Evolutionary conservation across 1,140 invertebrate species (phyloP).

Genomic region (Aphelinus atriplicis): DNA sequence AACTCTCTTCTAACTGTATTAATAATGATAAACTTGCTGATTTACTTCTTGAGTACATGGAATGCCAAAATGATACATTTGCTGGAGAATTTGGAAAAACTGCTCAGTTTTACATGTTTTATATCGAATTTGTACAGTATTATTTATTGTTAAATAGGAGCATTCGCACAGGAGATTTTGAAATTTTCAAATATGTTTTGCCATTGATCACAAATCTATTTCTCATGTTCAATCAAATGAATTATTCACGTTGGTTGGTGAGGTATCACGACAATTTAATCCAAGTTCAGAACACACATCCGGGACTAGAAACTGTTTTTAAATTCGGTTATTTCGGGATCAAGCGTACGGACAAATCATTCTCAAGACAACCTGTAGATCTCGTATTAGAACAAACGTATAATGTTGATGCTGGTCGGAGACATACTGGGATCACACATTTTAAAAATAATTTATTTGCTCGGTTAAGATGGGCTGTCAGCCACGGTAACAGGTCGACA

Average conservation of each 20-base stretch:
- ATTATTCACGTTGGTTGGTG: constrained; percentile 50
- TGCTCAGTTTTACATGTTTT: constrained; percentile 50
- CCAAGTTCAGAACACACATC: constrained; percentile 46
- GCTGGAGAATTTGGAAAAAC: constrained; percentile 54
- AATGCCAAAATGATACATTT: constrained; percentile 42
- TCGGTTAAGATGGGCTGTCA: not conserved
- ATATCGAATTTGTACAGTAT: constrained; percentile 48
- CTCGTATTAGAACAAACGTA: constrained; percentile 15
- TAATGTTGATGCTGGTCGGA: constrained; percentile 19
- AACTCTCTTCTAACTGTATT: too few species aligned
- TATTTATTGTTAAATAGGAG: constrained; percentile 45
- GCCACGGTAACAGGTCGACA: not conserved
- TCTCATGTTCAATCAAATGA: constrained; percentile 49
- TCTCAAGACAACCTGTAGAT: constrained; percentile 1
- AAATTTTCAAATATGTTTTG: constrained; percentile 43
- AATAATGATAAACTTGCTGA: too few species aligned
- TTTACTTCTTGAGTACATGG: not conserved
- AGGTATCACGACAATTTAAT: constrained; percentile 42
- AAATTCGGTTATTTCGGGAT: constrained; percentile 43
- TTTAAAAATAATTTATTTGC: not conserved
- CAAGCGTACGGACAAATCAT: constrained; percentile 15
- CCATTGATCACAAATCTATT: constrained; percentile 56
- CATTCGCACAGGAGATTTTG: constrained; percentile 39
- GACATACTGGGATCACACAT: constrained; percentile 4
- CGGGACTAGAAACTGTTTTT: constrained; percentile 44